phyloP scores from a whole-genome alignment of 1,140 invertebrate genomes.

The Geopemphigus sp. region DNA sequence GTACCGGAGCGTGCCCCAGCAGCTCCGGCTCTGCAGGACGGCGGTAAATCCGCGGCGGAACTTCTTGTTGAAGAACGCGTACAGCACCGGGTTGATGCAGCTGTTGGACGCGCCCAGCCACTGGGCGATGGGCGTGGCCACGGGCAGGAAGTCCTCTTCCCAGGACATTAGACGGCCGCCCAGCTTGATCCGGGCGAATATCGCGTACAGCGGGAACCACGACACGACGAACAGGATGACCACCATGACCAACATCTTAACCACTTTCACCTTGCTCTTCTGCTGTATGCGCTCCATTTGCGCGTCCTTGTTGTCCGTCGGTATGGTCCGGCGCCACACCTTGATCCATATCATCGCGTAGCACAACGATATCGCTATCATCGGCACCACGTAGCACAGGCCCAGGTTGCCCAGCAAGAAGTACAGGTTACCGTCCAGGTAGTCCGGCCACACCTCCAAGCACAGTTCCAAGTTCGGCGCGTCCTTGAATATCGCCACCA shows the following conservation, averaged over 20 bases:
- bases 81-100: slow-evolving; percentile 96
- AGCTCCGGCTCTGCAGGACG: slow-evolving; percentile 78
- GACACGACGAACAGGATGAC: slow-evolving; percentile 91
- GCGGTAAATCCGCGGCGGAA: slow-evolving; percentile 89
- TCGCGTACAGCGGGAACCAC: slow-evolving; percentile 91
- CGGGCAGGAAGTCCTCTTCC: slow-evolving; percentile 76
- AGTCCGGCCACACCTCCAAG: slow-evolving; percentile 74
- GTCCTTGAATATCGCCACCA: slow-evolving; percentile 71
- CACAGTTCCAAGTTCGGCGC: slow-evolving; percentile 61
- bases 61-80: slow-evolving; percentile 96
- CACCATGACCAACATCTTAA: slow-evolving; percentile 94
- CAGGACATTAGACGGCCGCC: slow-evolving; percentile 67
- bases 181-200: slow-evolving; percentile 83
- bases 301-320: slow-evolving; percentile 85
- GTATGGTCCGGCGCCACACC: slow-evolving; percentile 82
- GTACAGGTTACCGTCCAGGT: slow-evolving; percentile 75
- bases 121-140: slow-evolving; percentile 86
- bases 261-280: slow-evolving; percentile 81
- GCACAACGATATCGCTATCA: slow-evolving; percentile 86
- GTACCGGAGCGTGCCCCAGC: slow-evolving; percentile 76
- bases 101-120: slow-evolving; percentile 95
- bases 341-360: slow-evolving; percentile 92
- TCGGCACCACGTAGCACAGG: slow-evolving; percentile 88
- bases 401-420: slow-evolving; percentile 86
- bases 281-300: slow-evolving; percentile 89